Percentiles rank a stretch among this genome's conserved stretches.
Conservation (phyloP, 2,113 vertebrate genomes). For the Hippocampus zosterae region DNA sequence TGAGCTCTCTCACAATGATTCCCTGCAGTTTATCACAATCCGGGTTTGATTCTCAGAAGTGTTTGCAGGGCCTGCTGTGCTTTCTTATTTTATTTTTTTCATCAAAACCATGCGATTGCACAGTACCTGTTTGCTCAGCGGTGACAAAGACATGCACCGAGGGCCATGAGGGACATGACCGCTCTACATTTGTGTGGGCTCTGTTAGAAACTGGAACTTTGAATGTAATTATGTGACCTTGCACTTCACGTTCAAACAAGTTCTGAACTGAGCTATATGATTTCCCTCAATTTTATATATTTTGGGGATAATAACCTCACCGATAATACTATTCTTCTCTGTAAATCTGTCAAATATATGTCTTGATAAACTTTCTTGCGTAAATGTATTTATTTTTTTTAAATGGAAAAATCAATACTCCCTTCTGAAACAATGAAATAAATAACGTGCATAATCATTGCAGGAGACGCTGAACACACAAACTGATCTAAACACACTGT, state of each 20-base stretch:
- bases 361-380: background rate
- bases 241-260: background rate
- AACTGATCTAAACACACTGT: background rate
- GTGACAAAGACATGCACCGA: conserved; percentile 24
- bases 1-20: conserved; percentile 45
- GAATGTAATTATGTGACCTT: background rate
- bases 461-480: background rate
- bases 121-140: conserved; percentile 37
- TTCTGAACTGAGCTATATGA: background rate
- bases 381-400: no score
- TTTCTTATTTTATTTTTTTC: conserved; percentile 3
- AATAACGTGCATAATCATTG: background rate
- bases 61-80: conserved; percentile 25
- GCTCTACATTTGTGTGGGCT: conserved; percentile 1
- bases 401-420: no score
- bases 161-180: conserved; percentile 15
- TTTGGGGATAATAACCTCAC: background rate
- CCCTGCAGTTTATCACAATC: conserved; percentile 42
- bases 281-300: background rate
- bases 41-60: conserved; percentile 35
- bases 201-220: background rate
- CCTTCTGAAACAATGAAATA: background rate
- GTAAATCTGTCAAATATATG: background rate
- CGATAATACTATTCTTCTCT: background rate
- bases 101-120: conserved; percentile 29